Conservation (phyloP, 2,113 vertebrate genomes). For the Onychorhynchus coronatus region DNA sequence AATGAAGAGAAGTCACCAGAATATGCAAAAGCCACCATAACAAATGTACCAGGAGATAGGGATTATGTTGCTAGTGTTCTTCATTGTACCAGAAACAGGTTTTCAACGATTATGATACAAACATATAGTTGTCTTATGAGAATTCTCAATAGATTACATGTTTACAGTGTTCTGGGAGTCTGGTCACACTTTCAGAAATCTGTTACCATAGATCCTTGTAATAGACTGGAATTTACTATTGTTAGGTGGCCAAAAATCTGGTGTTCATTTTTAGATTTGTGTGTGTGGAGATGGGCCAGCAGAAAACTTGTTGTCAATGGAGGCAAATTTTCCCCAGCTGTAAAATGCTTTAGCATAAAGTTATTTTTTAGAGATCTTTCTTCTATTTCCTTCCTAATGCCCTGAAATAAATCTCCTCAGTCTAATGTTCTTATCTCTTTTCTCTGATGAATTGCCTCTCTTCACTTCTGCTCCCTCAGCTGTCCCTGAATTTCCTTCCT, state of each 20-base stretch:
- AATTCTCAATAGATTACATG: not conserved
- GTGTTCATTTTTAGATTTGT: not conserved
- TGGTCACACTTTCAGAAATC: not conserved
- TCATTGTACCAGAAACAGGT: not conserved
- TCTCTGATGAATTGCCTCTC: conserved; percentile 50
- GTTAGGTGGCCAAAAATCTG: not conserved
- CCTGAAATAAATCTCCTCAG: conserved; percentile 43
- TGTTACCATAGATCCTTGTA: not conserved
- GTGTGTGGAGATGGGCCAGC: not conserved
- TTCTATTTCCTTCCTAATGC: conserved; percentile 39
- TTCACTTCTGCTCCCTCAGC: conserved; percentile 32
- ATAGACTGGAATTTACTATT: not conserved
- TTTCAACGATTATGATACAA: not conserved
- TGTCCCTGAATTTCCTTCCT: conserved; percentile 51
- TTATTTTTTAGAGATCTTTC: conserved; percentile 12
- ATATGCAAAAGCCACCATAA: not conserved
- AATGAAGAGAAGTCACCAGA: not conserved
- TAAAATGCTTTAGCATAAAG: not conserved
- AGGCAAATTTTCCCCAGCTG: not conserved
- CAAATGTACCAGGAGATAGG: not conserved
- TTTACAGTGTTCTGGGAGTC: not conserved
- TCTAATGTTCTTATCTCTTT: conserved; percentile 48
- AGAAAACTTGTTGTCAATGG: not conserved
- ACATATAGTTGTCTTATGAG: not conserved
- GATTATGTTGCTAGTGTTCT: not conserved